phyloP scores from a whole-genome alignment of 1,140 invertebrate species.

The Euglossa dilemma region DNA sequence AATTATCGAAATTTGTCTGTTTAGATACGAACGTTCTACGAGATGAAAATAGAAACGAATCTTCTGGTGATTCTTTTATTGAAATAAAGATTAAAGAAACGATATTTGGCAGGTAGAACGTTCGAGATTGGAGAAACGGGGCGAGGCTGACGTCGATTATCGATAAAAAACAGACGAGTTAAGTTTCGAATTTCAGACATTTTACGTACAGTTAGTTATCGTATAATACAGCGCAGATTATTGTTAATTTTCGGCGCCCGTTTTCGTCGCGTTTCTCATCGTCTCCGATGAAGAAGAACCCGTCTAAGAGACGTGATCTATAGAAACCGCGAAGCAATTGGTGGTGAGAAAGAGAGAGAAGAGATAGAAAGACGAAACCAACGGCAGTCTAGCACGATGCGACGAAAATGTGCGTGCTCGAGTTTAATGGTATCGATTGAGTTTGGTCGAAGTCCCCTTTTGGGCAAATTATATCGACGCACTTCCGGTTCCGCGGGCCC shows the following conservation, averaged over 20 bases:
- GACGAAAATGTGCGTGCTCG: constrained; percentile 64
- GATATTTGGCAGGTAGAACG: neutral
- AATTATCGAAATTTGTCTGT: neutral
- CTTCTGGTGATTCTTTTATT: too few relatives aligned
- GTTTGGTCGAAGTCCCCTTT: constrained; percentile 82
- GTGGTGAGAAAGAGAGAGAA: neutral
- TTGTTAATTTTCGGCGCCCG: constrained; percentile 76
- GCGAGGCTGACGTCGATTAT: constrained; percentile 9
- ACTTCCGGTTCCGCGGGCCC: constrained; percentile 74
- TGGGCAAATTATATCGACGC: constrained; percentile 82
- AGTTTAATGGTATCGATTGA: constrained; percentile 80
- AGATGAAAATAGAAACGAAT: too few relatives aligned
- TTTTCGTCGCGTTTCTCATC: constrained; percentile 54
- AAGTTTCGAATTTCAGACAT: constrained; percentile 77
- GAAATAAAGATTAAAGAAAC: neutral
- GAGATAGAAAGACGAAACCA: too few relatives aligned
- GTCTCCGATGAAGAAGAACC: constrained; percentile 28
- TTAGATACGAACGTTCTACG: neutral
- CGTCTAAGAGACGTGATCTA: constrained; percentile 8
- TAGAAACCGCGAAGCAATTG: constrained; percentile 46
- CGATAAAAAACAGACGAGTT: constrained; percentile 67
- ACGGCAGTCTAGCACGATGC: constrained; percentile 48
- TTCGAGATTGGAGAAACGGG: neutral
- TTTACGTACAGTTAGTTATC: constrained; percentile 81
- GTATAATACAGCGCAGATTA: constrained; percentile 80